phyloP scores from a whole-genome alignment of 1,140 invertebrate genomes.

The Dinoponera quadriceps region DNA sequence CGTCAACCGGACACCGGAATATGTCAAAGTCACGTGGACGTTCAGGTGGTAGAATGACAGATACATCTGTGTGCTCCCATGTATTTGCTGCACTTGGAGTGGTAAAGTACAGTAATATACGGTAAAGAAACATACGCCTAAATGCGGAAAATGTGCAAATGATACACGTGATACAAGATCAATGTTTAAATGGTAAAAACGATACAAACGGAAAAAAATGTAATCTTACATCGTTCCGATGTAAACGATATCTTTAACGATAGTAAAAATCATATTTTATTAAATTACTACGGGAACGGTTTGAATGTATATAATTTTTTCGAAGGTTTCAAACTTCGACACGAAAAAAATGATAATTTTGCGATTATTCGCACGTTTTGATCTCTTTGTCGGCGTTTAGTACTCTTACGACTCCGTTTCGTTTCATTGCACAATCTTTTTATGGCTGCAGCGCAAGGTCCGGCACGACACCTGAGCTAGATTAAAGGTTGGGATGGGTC shows the following conservation, averaged over 20 bases:
- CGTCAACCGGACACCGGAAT: conserved; percentile 13
- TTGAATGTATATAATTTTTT: not conserved
- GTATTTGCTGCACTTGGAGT: not conserved
- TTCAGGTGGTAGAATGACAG: not conserved
- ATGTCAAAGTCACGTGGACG: conserved; percentile 31
- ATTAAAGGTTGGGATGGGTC: conserved; percentile 59
- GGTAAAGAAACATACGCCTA: not conserved
- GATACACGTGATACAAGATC: not conserved
- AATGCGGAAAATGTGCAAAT: not conserved
- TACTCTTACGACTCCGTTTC: not conserved
- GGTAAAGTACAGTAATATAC: conserved; percentile 8
- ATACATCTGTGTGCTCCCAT: not conserved
- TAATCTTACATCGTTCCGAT: no score
- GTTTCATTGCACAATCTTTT: not conserved
- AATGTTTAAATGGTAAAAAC: not conserved
- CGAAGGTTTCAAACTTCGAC: not conserved
- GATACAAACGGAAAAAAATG: no score
- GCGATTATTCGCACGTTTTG: not conserved
- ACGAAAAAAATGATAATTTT: not conserved
- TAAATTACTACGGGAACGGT: not conserved
- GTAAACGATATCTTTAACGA: no score
- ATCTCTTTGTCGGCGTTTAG: not conserved
- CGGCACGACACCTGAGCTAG: conserved; percentile 30
- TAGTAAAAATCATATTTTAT: no score
- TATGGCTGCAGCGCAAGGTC: not conserved